Conservation (phyloP, 2,113 vertebrate genomes). For the Pseudonaja textilis region DNA sequence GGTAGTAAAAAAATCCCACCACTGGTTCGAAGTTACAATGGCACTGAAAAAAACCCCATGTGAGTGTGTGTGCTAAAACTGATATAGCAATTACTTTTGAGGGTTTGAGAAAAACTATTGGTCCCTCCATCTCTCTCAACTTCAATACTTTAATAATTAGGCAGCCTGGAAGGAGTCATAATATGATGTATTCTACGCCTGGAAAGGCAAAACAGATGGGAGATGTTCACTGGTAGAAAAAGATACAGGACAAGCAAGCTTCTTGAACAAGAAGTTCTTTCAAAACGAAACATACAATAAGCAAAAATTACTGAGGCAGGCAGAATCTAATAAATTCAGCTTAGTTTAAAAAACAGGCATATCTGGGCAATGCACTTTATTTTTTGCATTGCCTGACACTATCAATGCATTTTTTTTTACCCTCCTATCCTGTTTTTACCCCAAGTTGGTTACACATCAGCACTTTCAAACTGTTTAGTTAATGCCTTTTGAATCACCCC, state of each 20-base stretch:
- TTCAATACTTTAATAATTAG: neutral
- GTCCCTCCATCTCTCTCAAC: neutral
- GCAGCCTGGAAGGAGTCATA: conserved; percentile 39
- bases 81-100: neutral
- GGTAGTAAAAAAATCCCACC: no score
- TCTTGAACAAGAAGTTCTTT: neutral
- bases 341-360: neutral
- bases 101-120: neutral
- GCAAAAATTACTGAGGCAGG: conserved; percentile 9
- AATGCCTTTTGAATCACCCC: neutral
- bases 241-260: conserved; percentile 42
- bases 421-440: neutral
- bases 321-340: neutral
- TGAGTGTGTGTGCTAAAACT: neutral
- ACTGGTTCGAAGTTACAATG: no score
- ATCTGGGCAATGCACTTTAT: neutral
- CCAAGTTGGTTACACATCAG: neutral
- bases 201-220: conserved; percentile 52
- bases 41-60: neutral
- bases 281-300: neutral
- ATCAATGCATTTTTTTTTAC: neutral
- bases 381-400: neutral
- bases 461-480: neutral
- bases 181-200: conserved; percentile 48
- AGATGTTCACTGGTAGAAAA: conserved; percentile 53